Conservation (phyloP, 1,140 invertebrate species). For the Phthorimaea operculella region DNA sequence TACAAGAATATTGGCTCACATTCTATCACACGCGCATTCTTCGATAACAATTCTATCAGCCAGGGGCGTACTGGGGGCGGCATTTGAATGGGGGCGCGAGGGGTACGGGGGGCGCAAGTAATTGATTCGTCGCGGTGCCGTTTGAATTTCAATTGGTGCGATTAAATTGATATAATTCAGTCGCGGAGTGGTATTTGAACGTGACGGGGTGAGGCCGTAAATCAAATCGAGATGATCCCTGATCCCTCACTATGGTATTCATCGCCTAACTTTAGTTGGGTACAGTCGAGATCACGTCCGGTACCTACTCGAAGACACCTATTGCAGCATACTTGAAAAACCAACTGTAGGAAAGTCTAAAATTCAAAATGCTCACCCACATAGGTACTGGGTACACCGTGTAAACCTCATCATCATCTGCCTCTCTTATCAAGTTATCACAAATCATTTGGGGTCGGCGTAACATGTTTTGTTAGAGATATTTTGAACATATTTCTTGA, state of each 20-base stretch:
- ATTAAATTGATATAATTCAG: constrained; percentile 55
- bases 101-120: constrained; percentile 42
- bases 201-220: constrained; percentile 26
- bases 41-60: constrained; percentile 55
- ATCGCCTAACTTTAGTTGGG: neutral
- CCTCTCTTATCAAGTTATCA: no score
- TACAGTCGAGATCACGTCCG: neutral
- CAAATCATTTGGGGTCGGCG: no score
- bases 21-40: constrained; percentile 60
- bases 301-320: no score
- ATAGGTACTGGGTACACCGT: no score
- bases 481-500: no score
- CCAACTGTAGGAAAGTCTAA: no score
- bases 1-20: constrained; percentile 42
- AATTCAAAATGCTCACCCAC: no score
- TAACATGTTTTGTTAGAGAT: no score
- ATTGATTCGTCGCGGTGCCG: constrained; percentile 52
- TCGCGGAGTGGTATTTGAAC: constrained; percentile 16
- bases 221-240: constrained; percentile 31
- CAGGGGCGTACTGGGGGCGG: constrained; percentile 19
- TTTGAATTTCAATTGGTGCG: constrained; percentile 56
- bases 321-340: no score
- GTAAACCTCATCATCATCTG: no score
- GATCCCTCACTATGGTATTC: neutral
- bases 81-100: constrained; percentile 47